Evolutionary conservation across 2,113 vertebrate genomes (phyloP).

Genomic region (Neomonachus schauinslandi): DNA sequence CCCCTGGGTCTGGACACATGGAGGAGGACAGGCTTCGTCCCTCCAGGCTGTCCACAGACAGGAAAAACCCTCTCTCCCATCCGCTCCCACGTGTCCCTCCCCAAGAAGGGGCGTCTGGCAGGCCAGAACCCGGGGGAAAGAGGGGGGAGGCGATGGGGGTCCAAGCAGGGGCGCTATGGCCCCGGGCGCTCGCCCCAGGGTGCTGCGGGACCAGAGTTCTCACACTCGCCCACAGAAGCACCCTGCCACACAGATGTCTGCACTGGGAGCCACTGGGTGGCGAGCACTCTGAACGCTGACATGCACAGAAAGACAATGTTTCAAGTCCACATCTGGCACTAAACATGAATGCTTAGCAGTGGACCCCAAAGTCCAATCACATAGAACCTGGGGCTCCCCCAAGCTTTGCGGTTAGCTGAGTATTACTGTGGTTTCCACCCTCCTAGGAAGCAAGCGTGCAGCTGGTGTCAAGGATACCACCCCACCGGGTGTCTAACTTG

Average conservation of each 20-base stretch:
- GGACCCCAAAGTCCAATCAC: background rate
- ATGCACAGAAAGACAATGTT: accelerated
- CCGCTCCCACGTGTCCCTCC: background rate
- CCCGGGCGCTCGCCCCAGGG: background rate
- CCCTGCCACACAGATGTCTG: accelerated
- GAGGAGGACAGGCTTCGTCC: background rate
- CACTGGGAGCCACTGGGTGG: background rate
- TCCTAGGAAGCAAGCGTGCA: accelerated
- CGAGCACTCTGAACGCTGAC: accelerated
- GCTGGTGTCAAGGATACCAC: background rate
- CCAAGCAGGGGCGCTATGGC: too few species aligned
- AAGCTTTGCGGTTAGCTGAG: accelerated
- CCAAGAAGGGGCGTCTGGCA: background rate
- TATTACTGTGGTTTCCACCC: background rate
- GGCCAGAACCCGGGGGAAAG: background rate
- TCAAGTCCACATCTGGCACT: background rate
- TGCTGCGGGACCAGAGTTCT: background rate
- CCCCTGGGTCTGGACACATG: background rate
- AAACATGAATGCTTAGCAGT: accelerated
- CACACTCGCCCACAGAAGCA: background rate
- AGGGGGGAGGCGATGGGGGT: background rate
- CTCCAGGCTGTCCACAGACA: background rate
- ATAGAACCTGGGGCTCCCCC: background rate
- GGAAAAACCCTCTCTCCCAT: background rate
- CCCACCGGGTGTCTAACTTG: accelerated